These are phyloP conservation scores for Rana temporaria DNA, from an alignment of 2,113 vertebrate genomes.

Conservation along the genomic window DNA sequence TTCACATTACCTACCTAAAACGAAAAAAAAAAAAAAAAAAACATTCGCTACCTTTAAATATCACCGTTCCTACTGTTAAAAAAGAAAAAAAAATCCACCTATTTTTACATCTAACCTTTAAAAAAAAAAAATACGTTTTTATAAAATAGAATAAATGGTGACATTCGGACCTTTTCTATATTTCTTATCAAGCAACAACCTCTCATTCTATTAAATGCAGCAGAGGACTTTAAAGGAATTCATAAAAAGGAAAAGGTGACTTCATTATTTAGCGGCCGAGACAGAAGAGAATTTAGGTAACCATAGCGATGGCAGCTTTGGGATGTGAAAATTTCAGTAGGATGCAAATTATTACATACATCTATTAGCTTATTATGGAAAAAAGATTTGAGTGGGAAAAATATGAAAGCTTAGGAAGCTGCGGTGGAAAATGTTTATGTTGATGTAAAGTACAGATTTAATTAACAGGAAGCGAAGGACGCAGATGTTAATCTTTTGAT, in stretches of 20 bases:
- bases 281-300: not conserved
- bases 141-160: too few species aligned
- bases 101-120: too few species aligned
- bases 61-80: too few species aligned
- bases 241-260: not conserved
- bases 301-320: slow-evolving; percentile 22
- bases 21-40: too few species aligned
- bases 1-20: too few species aligned
- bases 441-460: slow-evolving; percentile 30
- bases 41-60: too few species aligned
- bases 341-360: slow-evolving; percentile 29
- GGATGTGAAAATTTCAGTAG: slow-evolving; percentile 14
- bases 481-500: not conserved
- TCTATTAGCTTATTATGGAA: slow-evolving; percentile 25
- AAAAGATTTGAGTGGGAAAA: not conserved
- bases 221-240: not conserved
- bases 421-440: slow-evolving; percentile 31
- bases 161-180: not conserved
- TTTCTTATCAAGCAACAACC: not conserved
- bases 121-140: too few species aligned
- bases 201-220: not conserved
- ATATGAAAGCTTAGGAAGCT: slow-evolving; percentile 25
- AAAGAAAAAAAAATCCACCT: too few species aligned
- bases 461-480: slow-evolving; percentile 29
- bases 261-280: not conserved